Conservation (phyloP, 2,888 invertebrate genomes). For the Trachelus troglodyta region DNA sequence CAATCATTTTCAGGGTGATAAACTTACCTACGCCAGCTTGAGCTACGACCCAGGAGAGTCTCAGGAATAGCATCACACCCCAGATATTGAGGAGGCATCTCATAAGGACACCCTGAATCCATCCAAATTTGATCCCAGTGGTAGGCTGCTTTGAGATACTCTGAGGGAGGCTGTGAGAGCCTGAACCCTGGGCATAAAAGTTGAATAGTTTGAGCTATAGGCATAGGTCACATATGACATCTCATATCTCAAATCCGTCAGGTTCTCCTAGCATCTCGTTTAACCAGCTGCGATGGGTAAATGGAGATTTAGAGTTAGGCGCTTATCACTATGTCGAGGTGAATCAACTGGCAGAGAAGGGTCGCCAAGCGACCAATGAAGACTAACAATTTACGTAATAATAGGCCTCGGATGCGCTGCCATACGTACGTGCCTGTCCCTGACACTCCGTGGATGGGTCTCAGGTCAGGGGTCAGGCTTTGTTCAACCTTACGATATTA, state of each 20-base stretch:
- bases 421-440: background rate
- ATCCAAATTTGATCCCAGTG: slow-evolving; percentile 81
- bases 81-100: slow-evolving; percentile 98
- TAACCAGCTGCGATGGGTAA: slow-evolving; percentile 22
- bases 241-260: background rate
- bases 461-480: background rate
- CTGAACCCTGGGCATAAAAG: background rate
- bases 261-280: slow-evolving; percentile 2
- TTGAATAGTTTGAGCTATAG: background rate
- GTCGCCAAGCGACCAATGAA: slow-evolving; percentile 52
- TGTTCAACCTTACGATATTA: background rate
- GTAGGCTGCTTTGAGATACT: slow-evolving; percentile 51
- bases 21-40: slow-evolving; percentile 85
- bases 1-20: slow-evolving; percentile 23
- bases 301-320: slow-evolving; percentile 45
- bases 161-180: background rate
- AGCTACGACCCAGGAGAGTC: slow-evolving; percentile 97
- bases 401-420: slow-evolving; percentile 18
- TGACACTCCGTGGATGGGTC: background rate
- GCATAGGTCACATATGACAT: background rate
- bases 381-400: slow-evolving; percentile 60
- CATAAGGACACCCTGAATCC: slow-evolving; percentile 90
- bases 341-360: slow-evolving; percentile 49
- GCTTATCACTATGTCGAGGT: slow-evolving; percentile 47
- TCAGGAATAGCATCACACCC: slow-evolving; percentile 98